Conservation (phyloP, 2,113 vertebrate species). For the Podilymbus podiceps region DNA sequence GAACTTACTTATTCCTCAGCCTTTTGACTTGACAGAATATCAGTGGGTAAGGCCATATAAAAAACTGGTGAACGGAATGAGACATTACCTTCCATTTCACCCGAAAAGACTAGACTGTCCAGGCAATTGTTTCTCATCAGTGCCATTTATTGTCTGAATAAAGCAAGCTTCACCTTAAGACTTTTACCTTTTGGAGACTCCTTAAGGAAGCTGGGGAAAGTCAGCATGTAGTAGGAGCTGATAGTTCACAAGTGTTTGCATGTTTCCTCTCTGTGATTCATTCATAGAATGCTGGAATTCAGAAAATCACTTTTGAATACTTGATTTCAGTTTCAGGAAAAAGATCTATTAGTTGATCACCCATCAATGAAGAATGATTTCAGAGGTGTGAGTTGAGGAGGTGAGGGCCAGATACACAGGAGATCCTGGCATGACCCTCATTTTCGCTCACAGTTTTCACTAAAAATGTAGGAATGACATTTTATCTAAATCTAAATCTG, state of each 20-base stretch:
- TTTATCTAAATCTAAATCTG: neutral
- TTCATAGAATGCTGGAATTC: neutral
- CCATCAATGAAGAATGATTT: neutral
- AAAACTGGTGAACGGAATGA: neutral
- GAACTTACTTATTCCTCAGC: neutral
- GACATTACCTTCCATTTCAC: neutral
- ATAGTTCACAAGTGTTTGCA: neutral
- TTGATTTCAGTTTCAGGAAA: neutral
- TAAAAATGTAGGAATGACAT: neutral
- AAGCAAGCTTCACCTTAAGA: neutral
- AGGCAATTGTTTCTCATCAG: neutral
- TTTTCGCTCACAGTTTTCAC: neutral
- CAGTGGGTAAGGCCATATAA: neutral
- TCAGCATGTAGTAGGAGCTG: neutral
- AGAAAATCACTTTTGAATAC: neutral
- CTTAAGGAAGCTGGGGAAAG: neutral
- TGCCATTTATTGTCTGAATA: neutral
- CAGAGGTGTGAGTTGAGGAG: neutral
- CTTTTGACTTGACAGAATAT: neutral
- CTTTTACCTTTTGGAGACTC: neutral
- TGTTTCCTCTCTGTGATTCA: neutral
- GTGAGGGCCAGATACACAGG: neutral
- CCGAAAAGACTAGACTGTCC: neutral
- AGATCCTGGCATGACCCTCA: neutral
- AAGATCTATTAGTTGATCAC: neutral